A percentile compares a stretch with the other conserved stretches of the same genome.
Evolutionary conservation across 2,888 invertebrate genomes (phyloP).

Genomic region (Caenorhabditis uteleia): DNA sequence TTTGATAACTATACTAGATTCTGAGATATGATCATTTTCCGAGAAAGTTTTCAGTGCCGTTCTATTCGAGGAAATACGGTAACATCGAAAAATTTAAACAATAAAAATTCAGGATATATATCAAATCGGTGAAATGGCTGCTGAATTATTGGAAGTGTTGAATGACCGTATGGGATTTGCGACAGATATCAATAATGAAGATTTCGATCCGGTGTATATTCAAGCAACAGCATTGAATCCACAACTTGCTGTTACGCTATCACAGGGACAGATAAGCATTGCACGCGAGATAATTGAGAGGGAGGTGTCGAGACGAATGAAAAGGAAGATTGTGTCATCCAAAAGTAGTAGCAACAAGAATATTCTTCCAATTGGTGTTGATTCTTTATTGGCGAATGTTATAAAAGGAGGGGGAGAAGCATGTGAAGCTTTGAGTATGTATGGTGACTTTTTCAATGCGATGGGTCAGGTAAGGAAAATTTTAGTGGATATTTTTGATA

Average conservation of each 20-base stretch:
- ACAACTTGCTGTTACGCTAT: slow-evolving; percentile 53
- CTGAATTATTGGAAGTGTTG: slow-evolving; percentile 21
- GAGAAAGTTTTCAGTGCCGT: neutral
- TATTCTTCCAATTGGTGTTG: slow-evolving; percentile 49
- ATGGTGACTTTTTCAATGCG: slow-evolving; percentile 28
- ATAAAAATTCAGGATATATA: slow-evolving; percentile 25
- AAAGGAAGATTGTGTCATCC: no score
- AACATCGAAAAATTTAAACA: no score
- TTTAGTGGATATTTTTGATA: neutral
- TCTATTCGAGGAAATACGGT: no score
- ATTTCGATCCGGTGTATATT: slow-evolving; percentile 45
- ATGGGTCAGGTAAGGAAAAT: neutral
- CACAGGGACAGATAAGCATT: slow-evolving; percentile 45
- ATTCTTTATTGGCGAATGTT: slow-evolving; percentile 57
- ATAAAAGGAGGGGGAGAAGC: slow-evolving; percentile 28
- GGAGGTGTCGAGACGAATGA: slow-evolving; percentile 15
- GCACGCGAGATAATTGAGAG: slow-evolving; percentile 53
- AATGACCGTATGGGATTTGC: slow-evolving; percentile 32
- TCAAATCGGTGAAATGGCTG: slow-evolving; percentile 23
- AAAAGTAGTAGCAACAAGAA: slow-evolving; percentile 27
- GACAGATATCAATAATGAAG: slow-evolving; percentile 32
- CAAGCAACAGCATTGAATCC: slow-evolving; percentile 63
- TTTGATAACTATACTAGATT: no score
- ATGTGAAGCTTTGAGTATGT: slow-evolving; percentile 13
- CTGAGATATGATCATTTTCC: no score